These are phyloP conservation scores for Stratiolaelaps scimitus DNA, from an alignment of 1,140 invertebrate genomes.

Conservation along the genomic window DNA sequence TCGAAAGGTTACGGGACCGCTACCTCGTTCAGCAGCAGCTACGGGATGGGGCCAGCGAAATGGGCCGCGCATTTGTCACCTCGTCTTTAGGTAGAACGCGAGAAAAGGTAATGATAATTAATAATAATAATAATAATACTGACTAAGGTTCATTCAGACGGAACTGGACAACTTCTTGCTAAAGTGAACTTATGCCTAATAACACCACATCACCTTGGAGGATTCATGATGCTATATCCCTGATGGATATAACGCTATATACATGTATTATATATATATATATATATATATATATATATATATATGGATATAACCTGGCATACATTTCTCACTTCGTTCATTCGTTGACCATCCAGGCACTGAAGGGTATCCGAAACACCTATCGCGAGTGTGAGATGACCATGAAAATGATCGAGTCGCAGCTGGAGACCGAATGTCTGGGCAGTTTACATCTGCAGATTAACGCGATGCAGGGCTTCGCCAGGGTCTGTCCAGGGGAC, in stretches of 20 bases:
- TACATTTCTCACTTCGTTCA: too few species aligned
- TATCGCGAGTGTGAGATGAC: conserved; percentile 23
- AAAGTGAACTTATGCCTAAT: too few species aligned
- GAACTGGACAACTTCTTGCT: too few species aligned
- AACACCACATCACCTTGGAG: too few species aligned
- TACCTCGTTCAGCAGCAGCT: conserved; percentile 11
- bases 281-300: too few species aligned
- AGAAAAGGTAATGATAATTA: background rate
- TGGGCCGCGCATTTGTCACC: conserved; percentile 18
- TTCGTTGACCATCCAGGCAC: background rate
- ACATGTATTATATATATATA: too few species aligned
- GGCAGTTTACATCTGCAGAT: conserved; percentile 19
- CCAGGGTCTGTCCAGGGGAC: conserved; percentile 5
- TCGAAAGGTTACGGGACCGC: background rate
- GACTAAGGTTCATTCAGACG: too few species aligned
- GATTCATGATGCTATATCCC: too few species aligned
- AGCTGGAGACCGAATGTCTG: conserved; percentile 21
- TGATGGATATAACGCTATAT: too few species aligned
- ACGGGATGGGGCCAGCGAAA: conserved; percentile 8
- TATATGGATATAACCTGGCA: too few species aligned
- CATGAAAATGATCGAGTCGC: conserved; percentile 23
- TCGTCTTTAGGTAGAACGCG: conserved; percentile 12
- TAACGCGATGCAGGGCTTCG: conserved; percentile 11
- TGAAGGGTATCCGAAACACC: conserved; percentile 20
- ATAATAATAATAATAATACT: too few species aligned